Conservation (phyloP, 2,113 vertebrate genomes). For the Ia io region DNA sequence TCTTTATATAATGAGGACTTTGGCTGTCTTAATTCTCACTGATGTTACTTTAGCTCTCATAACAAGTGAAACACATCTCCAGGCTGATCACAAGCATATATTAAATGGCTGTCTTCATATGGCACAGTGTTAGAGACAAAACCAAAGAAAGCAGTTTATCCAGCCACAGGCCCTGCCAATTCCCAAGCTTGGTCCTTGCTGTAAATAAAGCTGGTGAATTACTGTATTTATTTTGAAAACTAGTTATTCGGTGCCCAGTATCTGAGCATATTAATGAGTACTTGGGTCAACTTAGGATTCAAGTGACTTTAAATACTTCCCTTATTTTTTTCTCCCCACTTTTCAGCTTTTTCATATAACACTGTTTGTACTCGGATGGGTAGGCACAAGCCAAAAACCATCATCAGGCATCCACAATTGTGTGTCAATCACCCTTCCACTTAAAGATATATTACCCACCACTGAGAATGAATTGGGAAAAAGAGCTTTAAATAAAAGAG, state of each 20-base stretch:
- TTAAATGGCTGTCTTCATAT: background rate
- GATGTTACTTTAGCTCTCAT: background rate
- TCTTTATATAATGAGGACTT: background rate
- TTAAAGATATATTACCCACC: constrained; percentile 43
- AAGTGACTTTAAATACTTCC: background rate
- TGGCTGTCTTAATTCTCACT: background rate
- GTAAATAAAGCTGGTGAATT: constrained; percentile 45
- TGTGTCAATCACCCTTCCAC: background rate
- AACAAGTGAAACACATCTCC: background rate
- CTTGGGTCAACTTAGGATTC: constrained; percentile 29
- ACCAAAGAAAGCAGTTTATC: background rate
- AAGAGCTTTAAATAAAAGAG: constrained; percentile 50
- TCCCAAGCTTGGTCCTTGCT: background rate
- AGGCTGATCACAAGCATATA: background rate
- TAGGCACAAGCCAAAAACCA: background rate
- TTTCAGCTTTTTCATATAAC: background rate
- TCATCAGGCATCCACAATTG: background rate
- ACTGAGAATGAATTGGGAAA: constrained; percentile 30
- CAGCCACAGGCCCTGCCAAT: background rate
- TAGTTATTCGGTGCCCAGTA: constrained; percentile 16
- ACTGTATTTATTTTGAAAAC: constrained; percentile 46
- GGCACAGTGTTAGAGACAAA: background rate
- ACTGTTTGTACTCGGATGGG: background rate
- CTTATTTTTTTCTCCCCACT: background rate
- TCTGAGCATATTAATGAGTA: constrained; percentile 49